phyloP scores from a whole-genome alignment of 2,113 vertebrate genomes.

The Oxygymnocypris stewartii region DNA sequence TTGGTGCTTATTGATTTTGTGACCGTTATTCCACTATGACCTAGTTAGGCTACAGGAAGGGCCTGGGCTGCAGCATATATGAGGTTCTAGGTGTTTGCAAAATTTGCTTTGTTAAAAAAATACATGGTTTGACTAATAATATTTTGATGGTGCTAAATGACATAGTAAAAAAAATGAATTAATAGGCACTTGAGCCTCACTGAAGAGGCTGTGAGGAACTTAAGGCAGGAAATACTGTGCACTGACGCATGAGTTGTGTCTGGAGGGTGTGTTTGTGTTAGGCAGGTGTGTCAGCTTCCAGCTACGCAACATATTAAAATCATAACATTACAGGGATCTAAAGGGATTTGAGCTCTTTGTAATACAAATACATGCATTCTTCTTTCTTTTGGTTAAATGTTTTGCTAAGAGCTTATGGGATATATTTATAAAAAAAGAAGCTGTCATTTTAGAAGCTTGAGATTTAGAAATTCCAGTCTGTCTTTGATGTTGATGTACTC shows the following conservation, averaged over 20 bases:
- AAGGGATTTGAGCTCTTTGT: background rate
- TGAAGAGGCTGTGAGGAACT: background rate
- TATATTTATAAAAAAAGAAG: background rate
- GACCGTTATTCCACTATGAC: background rate
- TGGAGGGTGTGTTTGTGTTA: background rate
- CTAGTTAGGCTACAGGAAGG: background rate
- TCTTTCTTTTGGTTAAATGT: constrained; percentile 6
- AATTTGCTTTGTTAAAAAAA: background rate
- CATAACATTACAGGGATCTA: background rate
- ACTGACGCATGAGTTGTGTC: background rate
- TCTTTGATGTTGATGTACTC: background rate
- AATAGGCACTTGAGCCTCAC: background rate
- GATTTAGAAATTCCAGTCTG: background rate
- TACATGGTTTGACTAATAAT: background rate
- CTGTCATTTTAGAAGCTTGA: background rate
- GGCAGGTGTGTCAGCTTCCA: background rate
- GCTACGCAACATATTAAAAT: background rate
- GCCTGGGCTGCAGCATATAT: background rate
- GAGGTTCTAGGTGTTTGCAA: background rate
- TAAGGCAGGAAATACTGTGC: background rate
- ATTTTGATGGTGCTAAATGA: background rate
- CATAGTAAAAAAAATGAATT: background rate
- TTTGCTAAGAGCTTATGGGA: background rate
- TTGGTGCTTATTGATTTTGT: background rate
- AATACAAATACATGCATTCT: background rate